Base-by-base conservation (phyloP, 2,113 vertebrate species). In the Lipotes vexillifer region DNA sequence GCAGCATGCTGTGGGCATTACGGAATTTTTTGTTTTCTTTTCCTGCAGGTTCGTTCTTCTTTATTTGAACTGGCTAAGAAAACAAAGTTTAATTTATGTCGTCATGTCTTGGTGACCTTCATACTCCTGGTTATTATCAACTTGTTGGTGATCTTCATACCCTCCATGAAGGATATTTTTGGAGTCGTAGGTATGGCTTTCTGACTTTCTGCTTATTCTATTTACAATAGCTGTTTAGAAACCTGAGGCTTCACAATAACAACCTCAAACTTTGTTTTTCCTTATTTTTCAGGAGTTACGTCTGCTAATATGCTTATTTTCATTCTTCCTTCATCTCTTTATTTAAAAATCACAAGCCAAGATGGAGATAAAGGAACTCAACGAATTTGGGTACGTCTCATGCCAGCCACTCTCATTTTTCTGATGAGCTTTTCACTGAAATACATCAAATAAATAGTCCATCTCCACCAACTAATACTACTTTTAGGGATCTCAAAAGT, bases 301-400 rank as follows among this genome's bases (percentile, higher is more conserved):
- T 99, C 99, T 94, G 99, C 99, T 75, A 99, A 99, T 94, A 99
- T 99, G 99, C 97, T 99, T 95, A 99, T 99, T 97, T 99, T 99
- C 98, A 99, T 99, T 97, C 98, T 99, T 92, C 99, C 99, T 83
- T 99, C 99, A 1, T 98, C 98, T 0, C 95, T 99, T 75, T 99
- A 99, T 96, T 98, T 99, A 97, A 99, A 99, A 99, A 98, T 99
- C 89, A 98, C 98, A 44, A 98, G 97, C 52, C 98, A 98, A 59
- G 98, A 99, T 95, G 98, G 96, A 97, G 98, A 98, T 15, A 98
- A 99, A 97, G 80, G 98, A 92, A 98, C 97, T 97, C 98, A 99
- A 81, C 99, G 98, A 97, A 98, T 99, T 96, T 98, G 98, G 98
- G 99, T 99, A 99, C 82, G 98, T 97, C 66, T 98, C 71, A 77